Conservation (phyloP, 1,140 invertebrate genomes). For the Diprion similis region DNA sequence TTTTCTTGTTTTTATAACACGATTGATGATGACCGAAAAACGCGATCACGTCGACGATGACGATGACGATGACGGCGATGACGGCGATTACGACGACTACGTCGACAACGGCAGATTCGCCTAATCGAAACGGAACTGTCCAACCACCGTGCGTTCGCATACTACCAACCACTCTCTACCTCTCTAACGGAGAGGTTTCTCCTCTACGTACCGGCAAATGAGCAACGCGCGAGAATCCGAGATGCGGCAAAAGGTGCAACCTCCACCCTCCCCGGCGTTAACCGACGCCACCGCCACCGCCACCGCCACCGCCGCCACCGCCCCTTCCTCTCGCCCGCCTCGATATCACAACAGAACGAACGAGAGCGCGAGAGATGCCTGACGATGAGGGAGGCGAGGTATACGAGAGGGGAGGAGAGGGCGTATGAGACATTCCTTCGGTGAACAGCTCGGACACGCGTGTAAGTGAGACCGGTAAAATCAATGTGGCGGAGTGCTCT, state of each 20-base stretch:
- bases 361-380: background rate
- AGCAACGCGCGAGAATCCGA: slow-evolving; percentile 53
- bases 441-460: slow-evolving; percentile 43
- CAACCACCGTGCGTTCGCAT: slow-evolving; percentile 9
- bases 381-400: background rate
- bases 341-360: background rate
- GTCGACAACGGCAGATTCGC: background rate
- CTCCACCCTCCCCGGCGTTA: slow-evolving; percentile 35
- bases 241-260: slow-evolving; percentile 56
- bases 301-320: too few species aligned
- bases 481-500: slow-evolving; percentile 55
- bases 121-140: slow-evolving; percentile 12
- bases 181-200: background rate
- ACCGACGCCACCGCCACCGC: background rate
- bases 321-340: background rate
- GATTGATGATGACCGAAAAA: background rate
- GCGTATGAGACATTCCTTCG: slow-evolving; percentile 52
- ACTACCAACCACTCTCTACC: background rate
- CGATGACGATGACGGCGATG: too few species aligned
- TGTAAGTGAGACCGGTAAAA: slow-evolving; percentile 51
- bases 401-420: slow-evolving; percentile 13
- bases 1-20: too few species aligned
- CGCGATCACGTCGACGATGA: background rate
- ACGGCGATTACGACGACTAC: background rate
- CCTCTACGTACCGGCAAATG: slow-evolving; percentile 23